Base-by-base conservation (phyloP, 1,140 invertebrate species). In the Acyrthosiphon pisum region DNA sequence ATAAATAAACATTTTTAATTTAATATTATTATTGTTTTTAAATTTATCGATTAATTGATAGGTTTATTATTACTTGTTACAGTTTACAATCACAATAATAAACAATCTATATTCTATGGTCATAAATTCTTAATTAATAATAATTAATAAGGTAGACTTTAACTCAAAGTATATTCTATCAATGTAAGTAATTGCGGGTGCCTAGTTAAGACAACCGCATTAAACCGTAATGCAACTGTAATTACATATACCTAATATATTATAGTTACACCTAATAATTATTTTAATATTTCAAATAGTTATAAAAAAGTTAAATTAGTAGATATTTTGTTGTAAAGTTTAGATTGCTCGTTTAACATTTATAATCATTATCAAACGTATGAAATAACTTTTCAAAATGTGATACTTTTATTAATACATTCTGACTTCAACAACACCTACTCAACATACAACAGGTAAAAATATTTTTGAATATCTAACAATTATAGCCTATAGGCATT, bases 1-100 rank as follows among this genome's bases (percentile, higher is more conserved):
- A n/a, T n/a, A 14, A 76, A 76, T 76, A 76, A 6, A 76, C 30
- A 76, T 76, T 76, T 76, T 76, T 1, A n/a, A n/a, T 76, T n/a
- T 76, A 76, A 76, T 76, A n/a, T 76, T 76, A 76, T 76, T n/a
- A 76, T 76, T 68, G 9, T 68, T 68, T 60, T 68, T 68, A 68
- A n/a, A n/a, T 68, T 4, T 76, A 76, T 68, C 14, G 11, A n/a
- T 68, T 68, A n/a, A 68, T 76, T 76, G 6, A 14, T 76, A 18
- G 14, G 60, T 76, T 18, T 76, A 76, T 76, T 68, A 76, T 76
- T 76, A 35, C n/a, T n/a, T 35, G 4, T 76, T 76, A 76, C 14
- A 76, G 4, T 35, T 18, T 6, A n/a, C 14, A 76, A n/a, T 76
- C 6, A 76, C 30, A 68, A 68, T 68, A 68, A n/a, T 30, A 68